These are phyloP conservation scores for Chrysolina americana DNA, from an alignment of 2,888 invertebrate genomes.

Conservation along the genomic window DNA sequence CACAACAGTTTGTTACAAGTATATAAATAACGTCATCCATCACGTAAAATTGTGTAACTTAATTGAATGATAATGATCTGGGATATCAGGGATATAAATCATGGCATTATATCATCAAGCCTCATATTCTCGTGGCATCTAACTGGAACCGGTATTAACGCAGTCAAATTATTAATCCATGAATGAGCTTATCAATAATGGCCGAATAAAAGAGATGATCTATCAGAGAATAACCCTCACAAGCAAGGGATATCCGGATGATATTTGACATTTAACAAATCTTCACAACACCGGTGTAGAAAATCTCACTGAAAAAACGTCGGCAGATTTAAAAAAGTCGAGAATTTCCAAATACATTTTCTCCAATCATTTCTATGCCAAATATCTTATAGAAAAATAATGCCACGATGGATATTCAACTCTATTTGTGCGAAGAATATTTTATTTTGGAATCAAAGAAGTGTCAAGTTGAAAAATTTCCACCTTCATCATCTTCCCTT, in stretches of 20 bases:
- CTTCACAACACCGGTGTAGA: too few relatives aligned
- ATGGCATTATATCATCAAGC: constrained; percentile 29
- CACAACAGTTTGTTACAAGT: constrained; percentile 24
- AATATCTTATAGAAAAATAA: too few relatives aligned
- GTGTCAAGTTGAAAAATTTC: too few relatives aligned
- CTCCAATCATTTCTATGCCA: too few relatives aligned
- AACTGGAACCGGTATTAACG: constrained; percentile 19
- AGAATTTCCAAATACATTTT: too few relatives aligned
- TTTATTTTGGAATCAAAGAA: too few relatives aligned
- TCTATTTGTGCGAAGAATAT: too few relatives aligned
- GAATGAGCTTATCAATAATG: background rate
- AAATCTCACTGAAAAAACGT: too few relatives aligned
- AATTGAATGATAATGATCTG: constrained; percentile 34
- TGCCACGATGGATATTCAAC: too few relatives aligned
- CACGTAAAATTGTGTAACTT: constrained; percentile 28
- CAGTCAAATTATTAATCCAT: constrained; percentile 12
- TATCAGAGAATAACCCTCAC: background rate
- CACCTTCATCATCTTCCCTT: too few relatives aligned
- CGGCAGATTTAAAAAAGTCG: too few relatives aligned
- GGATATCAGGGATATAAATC: constrained; percentile 29
- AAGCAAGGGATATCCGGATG: background rate
- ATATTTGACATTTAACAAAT: background rate
- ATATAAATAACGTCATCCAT: constrained; percentile 29
- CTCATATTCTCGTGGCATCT: constrained; percentile 23
- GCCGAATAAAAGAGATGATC: background rate